These are phyloP conservation scores for Lepus oiostolus DNA, from an alignment of 2,797 vertebrate genomes.

Conservation along the genomic window DNA sequence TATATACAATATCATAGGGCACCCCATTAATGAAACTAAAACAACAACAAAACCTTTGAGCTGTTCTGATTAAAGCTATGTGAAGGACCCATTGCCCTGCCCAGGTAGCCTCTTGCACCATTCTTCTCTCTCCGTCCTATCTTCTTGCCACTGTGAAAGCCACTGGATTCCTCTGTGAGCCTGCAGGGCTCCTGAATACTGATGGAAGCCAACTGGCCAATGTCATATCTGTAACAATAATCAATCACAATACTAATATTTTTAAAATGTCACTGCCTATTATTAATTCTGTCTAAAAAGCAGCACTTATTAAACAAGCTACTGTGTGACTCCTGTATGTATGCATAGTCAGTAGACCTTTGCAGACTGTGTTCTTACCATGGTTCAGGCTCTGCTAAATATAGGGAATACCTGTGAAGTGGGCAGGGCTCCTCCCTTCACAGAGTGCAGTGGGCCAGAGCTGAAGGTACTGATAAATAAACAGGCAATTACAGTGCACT, in stretches of 20 bases:
- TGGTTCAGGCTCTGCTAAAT: background rate
- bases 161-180: too few relatives aligned
- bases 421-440: background rate
- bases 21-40: background rate
- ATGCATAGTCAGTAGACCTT: background rate
- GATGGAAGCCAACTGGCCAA: background rate
- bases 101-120: accelerated
- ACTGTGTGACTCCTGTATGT: background rate
- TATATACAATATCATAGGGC: background rate
- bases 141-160: background rate
- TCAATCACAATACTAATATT: background rate
- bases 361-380: background rate
- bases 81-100: background rate
- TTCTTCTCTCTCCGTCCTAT: background rate
- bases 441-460: background rate
- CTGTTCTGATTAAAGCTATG: background rate
- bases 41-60: background rate
- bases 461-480: background rate
- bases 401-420: background rate
- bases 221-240: background rate
- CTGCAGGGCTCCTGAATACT: background rate
- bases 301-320: conserved; percentile 2
- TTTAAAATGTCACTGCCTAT: background rate
- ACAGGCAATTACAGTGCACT: background rate
- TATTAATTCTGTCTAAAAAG: background rate